Percentiles rank a stretch among this genome's conserved stretches.
These are phyloP conservation scores for Tretioscincus oriximinensis DNA, from an alignment of 2,113 vertebrate species.

Conservation along the genomic window DNA sequence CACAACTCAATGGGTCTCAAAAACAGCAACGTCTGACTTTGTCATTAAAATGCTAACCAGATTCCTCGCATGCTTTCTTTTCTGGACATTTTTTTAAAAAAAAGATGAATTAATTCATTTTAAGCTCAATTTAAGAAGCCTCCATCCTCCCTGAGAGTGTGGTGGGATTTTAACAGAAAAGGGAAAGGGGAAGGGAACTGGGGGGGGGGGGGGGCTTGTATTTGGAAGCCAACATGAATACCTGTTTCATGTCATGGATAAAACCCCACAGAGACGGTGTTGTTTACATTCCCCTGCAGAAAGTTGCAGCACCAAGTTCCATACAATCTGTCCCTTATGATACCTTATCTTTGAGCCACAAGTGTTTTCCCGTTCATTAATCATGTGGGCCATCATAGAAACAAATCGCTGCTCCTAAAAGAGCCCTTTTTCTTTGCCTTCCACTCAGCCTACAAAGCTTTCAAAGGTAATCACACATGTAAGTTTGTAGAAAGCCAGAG, in stretches of 20 bases:
- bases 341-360: neutral
- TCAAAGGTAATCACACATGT: conserved; percentile 2
- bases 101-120: neutral
- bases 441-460: neutral
- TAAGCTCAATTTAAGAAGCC: neutral
- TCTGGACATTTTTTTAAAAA: neutral
- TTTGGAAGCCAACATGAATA: neutral
- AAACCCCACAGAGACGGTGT: neutral
- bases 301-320: neutral
- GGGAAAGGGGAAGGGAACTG: too few relatives aligned
- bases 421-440: neutral
- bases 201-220: too few relatives aligned
- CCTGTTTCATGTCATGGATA: conserved; percentile 13
- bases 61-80: neutral
- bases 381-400: neutral
- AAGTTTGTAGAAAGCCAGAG: conserved; percentile 22
- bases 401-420: neutral
- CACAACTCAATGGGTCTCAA: too few relatives aligned
- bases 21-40: too few relatives aligned
- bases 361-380: conserved; percentile 24
- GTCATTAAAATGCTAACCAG: neutral
- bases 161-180: neutral
- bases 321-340: fast-evolving
- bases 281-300: conserved; percentile 6
- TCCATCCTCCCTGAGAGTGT: fast-evolving